Percentiles rank a stretch among this genome's conserved stretches.
Conservation (phyloP, 2,888 invertebrate species). For the Trichacis sp. region DNA sequence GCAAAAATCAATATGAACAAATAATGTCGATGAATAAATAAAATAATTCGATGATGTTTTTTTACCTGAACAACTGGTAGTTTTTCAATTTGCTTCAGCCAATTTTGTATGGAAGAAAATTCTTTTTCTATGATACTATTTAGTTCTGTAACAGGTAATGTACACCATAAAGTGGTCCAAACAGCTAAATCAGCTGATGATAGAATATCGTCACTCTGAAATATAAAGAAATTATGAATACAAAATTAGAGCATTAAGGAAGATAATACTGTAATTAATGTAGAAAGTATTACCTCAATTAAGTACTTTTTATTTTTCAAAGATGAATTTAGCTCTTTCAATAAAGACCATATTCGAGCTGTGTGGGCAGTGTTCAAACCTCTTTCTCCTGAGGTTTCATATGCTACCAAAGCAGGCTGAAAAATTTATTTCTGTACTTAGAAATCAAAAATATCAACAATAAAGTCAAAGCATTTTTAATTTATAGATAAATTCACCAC, state of each 20-base stretch:
- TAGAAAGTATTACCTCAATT: slow-evolving; percentile 71
- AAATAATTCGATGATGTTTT: no score
- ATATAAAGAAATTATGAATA: slow-evolving; percentile 44
- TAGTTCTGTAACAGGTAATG: slow-evolving; percentile 73
- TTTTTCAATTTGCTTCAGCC: slow-evolving; percentile 74
- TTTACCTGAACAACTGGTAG: slow-evolving; percentile 74
- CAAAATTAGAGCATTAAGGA: not conserved
- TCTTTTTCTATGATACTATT: slow-evolving; percentile 72
- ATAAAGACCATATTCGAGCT: slow-evolving; percentile 71
- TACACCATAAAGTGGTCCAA: slow-evolving; percentile 80
- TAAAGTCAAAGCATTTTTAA: no score
- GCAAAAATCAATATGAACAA: slow-evolving; percentile 11
- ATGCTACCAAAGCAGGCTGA: slow-evolving; percentile 73
- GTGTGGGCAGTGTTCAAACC: slow-evolving; percentile 72
- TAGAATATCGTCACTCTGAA: slow-evolving; percentile 72
- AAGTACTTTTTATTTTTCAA: slow-evolving; percentile 73
- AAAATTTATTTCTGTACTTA: no score
- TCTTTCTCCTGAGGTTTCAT: slow-evolving; percentile 66
- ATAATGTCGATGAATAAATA: no score
- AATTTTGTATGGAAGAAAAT: slow-evolving; percentile 72
- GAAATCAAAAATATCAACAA: no score
- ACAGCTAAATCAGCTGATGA: slow-evolving; percentile 79
- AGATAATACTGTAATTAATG: not conserved
- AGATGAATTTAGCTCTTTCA: slow-evolving; percentile 73
- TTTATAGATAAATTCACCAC: no score